Evolutionary conservation across 2,888 invertebrate species (phyloP).

Genomic region (Pristionchus entomophagus): DNA sequence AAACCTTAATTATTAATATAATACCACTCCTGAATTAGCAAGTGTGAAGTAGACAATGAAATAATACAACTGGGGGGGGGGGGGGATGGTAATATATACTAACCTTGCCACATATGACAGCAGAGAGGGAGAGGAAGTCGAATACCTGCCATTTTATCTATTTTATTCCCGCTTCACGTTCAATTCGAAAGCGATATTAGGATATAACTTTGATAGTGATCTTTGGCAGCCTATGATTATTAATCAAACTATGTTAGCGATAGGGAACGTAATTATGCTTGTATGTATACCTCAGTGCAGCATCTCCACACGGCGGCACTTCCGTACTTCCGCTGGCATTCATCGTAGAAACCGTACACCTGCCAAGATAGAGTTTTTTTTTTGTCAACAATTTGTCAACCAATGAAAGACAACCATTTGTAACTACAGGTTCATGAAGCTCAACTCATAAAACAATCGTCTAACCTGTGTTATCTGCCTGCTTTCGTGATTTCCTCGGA

Average conservation of each 20-base stretch:
- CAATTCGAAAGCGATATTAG: too few relatives aligned
- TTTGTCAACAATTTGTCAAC: neutral
- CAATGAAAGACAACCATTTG: too few relatives aligned
- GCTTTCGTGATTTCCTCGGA: conserved; percentile 98
- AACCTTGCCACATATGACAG: conserved; percentile 72
- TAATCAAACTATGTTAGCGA: too few relatives aligned
- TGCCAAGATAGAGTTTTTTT: conserved; percentile 16
- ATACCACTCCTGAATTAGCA: neutral
- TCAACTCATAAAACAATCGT: neutral
- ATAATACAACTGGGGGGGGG: too few relatives aligned
- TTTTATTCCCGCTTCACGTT: too few relatives aligned
- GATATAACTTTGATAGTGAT: too few relatives aligned
- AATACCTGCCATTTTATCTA: conserved; percentile 34
- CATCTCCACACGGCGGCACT: conserved; percentile 98
- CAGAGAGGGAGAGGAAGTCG: conserved; percentile 67
- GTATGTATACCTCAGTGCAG: conserved; percentile 93
- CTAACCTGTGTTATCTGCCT: conserved; percentile 95
- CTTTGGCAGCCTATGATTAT: too few relatives aligned
- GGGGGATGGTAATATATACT: neutral
- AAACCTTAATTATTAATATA: conserved; percentile 82
- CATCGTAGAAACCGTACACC: conserved; percentile 97
- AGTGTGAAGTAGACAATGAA: neutral
- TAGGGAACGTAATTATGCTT: too few relatives aligned
- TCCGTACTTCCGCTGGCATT: conserved; percentile 97
- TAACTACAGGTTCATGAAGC: too few relatives aligned